Conservation (phyloP, 2,797 vertebrate species). For the Enteromius radiatus region DNA sequence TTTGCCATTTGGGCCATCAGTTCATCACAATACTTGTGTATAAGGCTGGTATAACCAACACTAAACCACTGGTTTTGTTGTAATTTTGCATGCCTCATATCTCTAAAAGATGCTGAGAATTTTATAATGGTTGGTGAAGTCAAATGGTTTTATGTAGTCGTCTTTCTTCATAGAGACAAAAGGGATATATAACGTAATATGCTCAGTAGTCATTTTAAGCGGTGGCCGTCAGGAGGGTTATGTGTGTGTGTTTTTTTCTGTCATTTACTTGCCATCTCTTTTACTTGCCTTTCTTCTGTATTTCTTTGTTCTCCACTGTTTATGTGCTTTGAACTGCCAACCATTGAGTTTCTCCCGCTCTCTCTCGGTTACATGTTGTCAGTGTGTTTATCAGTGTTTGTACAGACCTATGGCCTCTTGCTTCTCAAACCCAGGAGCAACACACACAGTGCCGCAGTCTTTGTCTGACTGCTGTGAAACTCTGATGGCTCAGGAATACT, state of each 20-base stretch:
- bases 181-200: neutral
- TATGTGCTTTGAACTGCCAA: neutral
- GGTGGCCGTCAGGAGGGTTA: neutral
- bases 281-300: neutral
- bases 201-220: neutral
- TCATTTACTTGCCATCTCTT: neutral
- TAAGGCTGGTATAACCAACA: neutral
- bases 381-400: slow-evolving; percentile 71
- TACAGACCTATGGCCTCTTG: slow-evolving; percentile 61
- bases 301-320: slow-evolving; percentile 7
- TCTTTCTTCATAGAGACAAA: neutral
- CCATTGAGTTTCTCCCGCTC: slow-evolving; percentile 9
- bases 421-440: slow-evolving; percentile 36
- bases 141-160: neutral
- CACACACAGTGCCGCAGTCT: slow-evolving; percentile 31
- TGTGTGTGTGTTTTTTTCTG: neutral
- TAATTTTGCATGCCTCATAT: neutral
- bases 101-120: neutral
- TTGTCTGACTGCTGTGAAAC: slow-evolving; percentile 38
- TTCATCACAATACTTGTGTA: neutral
- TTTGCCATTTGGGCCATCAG: neutral
- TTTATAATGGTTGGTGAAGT: neutral
- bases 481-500: slow-evolving; percentile 51
- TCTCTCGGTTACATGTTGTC: slow-evolving; percentile 56
- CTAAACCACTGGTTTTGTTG: no score